Evolutionary conservation across 2,797 vertebrate species (phyloP).

Genomic region (Scolopax bukidnonensis): DNA sequence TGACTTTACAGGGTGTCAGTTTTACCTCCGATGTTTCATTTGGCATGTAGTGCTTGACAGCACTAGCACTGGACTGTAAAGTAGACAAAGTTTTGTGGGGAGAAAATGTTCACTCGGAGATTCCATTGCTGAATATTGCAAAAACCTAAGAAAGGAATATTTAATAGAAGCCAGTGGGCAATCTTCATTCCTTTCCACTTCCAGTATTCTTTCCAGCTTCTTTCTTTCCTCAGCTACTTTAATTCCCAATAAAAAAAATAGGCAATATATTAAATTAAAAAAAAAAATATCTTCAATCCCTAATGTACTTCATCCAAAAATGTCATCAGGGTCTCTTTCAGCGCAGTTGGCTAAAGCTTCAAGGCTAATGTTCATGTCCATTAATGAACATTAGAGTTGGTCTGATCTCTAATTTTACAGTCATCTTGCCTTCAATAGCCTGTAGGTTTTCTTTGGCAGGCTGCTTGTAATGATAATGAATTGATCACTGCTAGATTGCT

Average conservation of each 20-base stretch:
- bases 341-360: background rate
- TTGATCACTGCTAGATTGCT: slow-evolving; percentile 16
- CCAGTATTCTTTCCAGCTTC: slow-evolving; percentile 1
- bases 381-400: background rate
- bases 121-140: slow-evolving; percentile 54
- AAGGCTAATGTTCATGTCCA: background rate
- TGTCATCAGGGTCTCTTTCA: background rate
- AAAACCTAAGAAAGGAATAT: slow-evolving; percentile 33
- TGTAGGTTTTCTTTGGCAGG: slow-evolving; percentile 18
- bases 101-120: slow-evolving; percentile 64
- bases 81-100: slow-evolving; percentile 43
- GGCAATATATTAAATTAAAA: background rate
- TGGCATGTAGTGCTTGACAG: background rate
- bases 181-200: slow-evolving; percentile 36
- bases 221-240: background rate
- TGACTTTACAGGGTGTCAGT: slow-evolving; percentile 22
- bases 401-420: slow-evolving; percentile 31
- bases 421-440: background rate
- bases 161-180: background rate
- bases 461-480: slow-evolving; percentile 17
- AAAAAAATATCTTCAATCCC: background rate
- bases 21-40: slow-evolving; percentile 40
- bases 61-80: slow-evolving; percentile 19
- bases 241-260: background rate
- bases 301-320: background rate